phyloP scores from a whole-genome alignment of 2,113 vertebrate genomes.

The Haplochromis burtoni region DNA sequence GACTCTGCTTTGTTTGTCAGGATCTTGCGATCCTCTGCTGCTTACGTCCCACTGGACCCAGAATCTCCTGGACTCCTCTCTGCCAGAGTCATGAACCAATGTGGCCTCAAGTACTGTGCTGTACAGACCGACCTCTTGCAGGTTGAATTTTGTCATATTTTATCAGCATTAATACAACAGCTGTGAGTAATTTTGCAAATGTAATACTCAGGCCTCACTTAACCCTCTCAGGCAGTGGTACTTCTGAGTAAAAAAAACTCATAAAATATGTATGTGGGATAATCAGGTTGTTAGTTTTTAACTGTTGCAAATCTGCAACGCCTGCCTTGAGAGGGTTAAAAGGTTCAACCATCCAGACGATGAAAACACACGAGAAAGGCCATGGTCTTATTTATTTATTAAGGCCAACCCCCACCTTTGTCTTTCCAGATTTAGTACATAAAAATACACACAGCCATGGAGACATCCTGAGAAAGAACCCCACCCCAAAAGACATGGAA shows the following conservation, averaged over 20 bases:
- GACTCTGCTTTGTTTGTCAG: conserved; percentile 53
- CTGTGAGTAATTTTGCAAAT: not conserved
- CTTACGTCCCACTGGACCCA: conserved; percentile 86
- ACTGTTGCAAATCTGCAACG: too few species aligned
- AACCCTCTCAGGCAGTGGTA: too few species aligned
- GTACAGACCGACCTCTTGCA: conserved; percentile 78
- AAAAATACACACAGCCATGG: conserved; percentile 82
- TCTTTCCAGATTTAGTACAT: conserved; percentile 68
- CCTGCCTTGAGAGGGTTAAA: not conserved
- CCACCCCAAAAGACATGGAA: not conserved
- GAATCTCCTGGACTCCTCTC: conserved; percentile 72
- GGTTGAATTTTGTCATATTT: conserved; percentile 56
- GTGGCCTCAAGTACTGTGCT: conserved; percentile 76
- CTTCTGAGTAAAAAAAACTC: too few species aligned
- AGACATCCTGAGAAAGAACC: conserved; percentile 78
- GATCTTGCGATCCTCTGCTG: conserved; percentile 83
- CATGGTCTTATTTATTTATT: not conserved
- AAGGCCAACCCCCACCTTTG: conserved; percentile 74
- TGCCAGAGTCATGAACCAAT: conserved; percentile 74
- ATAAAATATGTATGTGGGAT: too few species aligned
- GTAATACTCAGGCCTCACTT: not conserved
- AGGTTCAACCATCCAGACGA: not conserved
- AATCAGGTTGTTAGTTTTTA: too few species aligned
- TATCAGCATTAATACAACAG: not conserved
- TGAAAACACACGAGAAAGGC: rapidly evolving